Evolutionary conservation across 2,888 invertebrate species (phyloP), one percentile per base, ranked within the genome.

Genomic region (Tachina fera): DNA sequence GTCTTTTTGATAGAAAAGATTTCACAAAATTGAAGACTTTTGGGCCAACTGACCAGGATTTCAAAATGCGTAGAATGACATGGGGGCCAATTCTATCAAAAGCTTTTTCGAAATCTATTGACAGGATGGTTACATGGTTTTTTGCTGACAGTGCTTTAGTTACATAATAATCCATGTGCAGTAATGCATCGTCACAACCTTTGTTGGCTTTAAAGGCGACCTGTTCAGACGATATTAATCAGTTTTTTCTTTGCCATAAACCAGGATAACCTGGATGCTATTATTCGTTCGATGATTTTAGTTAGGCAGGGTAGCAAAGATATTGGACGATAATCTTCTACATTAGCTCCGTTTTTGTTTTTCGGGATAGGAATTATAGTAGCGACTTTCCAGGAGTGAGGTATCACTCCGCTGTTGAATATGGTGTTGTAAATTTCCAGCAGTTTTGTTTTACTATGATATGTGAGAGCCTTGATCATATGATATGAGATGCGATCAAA

Each of bases 351-450:
- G n/a, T n/a, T n/a, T n/a, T n/a, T n/a, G n/a, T n/a, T 70, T 14
- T 70, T 56, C 0, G 56, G 56, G 9, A 70, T 56, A 2, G 70
- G 43, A 4, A 70, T 14, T n/a, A 70, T 43, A 13, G 43, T 53
- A 1, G 70, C 70, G 11, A 70, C 13, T 56, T 70, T 70, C 41
- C 70, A 70, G 11, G 19, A n/a, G n/a, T 53, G 53, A 0, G 70
- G 39, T 41, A 53, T 53, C 1, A 19, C 9, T 0, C 49, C 67
- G 67, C 9, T 67, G 47, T n/a, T 16, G 10, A 67, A 49, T 10
- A 49, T 51, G 1, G 43, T 70, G 16, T 70, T 70, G 56, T 70
- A 70, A 31, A 4, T n/a, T 4, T 47, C 14, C 31, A 67, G 31
- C 9, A 49, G 10, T 49, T 47, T 67, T 3, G 22, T 49, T 67